phyloP scores from a whole-genome alignment of 2,888 invertebrate species.

The Scaptomyza reducta region DNA sequence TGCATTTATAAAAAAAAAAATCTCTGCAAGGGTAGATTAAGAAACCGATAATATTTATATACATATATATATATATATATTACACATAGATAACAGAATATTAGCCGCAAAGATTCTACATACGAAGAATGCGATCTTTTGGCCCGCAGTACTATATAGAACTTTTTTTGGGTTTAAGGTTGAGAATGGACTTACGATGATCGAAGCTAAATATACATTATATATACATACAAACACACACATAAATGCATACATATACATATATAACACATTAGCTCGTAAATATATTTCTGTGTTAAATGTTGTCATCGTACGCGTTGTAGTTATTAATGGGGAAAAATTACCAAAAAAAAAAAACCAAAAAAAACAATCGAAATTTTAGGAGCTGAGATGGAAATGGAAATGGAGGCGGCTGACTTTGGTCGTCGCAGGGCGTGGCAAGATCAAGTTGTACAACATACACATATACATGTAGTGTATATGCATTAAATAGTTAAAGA shows the following conservation, averaged over 20 bases:
- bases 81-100: slow-evolving; percentile 6
- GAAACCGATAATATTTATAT: not conserved
- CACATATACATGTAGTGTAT: slow-evolving; percentile 34
- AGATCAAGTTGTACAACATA: slow-evolving; percentile 62
- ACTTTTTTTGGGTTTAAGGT: slow-evolving; percentile 14
- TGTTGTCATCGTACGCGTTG: slow-evolving; percentile 81
- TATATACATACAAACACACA: slow-evolving; percentile 42
- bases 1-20: slow-evolving; percentile 4
- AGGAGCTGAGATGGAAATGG: slow-evolving; percentile 17
- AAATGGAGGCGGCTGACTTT: not conserved
- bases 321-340: slow-evolving; percentile 69
- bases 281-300: slow-evolving; percentile 81
- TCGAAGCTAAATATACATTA: slow-evolving; percentile 16
- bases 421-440: slow-evolving; percentile 21
- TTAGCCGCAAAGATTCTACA: slow-evolving; percentile 34
- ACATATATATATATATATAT: not conserved
- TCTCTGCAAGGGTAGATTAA: slow-evolving; percentile 15
- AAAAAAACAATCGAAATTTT: slow-evolving; percentile 19
- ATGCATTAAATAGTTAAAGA: slow-evolving; percentile 62
- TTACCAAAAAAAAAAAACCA: slow-evolving; percentile 19
- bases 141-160: not conserved
- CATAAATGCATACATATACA: slow-evolving; percentile 50
- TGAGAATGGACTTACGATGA: slow-evolving; percentile 20
- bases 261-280: slow-evolving; percentile 69
- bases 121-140: slow-evolving; percentile 3